phyloP scores from a whole-genome alignment of 2,797 vertebrate species.

The Intellagama lesueurii region DNA sequence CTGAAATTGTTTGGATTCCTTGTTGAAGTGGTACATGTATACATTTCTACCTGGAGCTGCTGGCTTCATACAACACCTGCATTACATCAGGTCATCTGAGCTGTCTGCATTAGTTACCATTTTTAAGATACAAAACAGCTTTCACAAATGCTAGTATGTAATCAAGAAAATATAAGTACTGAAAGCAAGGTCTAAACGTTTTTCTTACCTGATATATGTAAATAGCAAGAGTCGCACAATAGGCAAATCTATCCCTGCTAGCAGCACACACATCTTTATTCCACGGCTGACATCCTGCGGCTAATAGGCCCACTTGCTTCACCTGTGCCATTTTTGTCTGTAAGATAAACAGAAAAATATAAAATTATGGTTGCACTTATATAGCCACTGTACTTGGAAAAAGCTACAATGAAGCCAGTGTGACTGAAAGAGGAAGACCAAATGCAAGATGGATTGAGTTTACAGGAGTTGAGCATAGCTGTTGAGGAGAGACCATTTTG shows the following conservation, averaged over 20 bases:
- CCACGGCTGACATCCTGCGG: constrained; percentile 97
- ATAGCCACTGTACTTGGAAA: neutral
- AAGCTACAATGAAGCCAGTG: neutral
- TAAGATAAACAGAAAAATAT: constrained; percentile 49
- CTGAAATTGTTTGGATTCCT: neutral
- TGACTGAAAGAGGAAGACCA: neutral
- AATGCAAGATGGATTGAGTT: too few relatives aligned
- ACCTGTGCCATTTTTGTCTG: constrained; percentile 93
- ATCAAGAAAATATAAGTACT: neutral
- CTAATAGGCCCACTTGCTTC: constrained; percentile 94
- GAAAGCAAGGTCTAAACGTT: constrained; percentile 10
- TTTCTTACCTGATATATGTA: constrained; percentile 93
- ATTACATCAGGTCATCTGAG: neutral
- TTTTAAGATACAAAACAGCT: neutral
- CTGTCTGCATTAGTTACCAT: neutral
- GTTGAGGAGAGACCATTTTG: too few relatives aligned
- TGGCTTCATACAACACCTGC: neutral
- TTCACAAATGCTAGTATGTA: neutral
- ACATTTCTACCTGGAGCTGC: neutral
- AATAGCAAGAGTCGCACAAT: constrained; percentile 95
- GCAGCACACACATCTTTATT: constrained; percentile 97
- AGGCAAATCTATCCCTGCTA: constrained; percentile 93
- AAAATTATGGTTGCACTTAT: neutral
- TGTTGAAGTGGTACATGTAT: neutral
- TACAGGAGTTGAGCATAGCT: too few relatives aligned